Evolutionary conservation across 2,797 vertebrate genomes (phyloP).

Genomic region (Hipposideros larvatus): DNA sequence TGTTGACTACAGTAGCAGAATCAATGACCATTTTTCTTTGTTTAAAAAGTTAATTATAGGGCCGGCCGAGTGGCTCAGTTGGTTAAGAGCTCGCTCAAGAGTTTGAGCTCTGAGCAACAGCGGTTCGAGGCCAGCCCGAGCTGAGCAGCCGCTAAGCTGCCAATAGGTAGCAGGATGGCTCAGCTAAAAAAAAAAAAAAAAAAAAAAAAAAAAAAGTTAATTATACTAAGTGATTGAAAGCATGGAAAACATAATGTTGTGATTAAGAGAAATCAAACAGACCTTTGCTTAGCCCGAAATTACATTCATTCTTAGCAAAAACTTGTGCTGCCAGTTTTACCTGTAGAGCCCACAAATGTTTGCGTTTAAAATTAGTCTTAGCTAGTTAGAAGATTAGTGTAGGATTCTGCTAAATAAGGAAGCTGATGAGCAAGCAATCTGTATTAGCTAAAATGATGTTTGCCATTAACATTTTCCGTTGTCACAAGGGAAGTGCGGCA

Average conservation of each 20-base stretch:
- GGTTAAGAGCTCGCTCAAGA: too few relatives aligned
- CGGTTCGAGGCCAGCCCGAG: too few relatives aligned
- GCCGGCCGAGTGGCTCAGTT: too few relatives aligned
- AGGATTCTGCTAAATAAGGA: not conserved
- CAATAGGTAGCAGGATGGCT: too few relatives aligned
- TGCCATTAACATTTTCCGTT: not conserved
- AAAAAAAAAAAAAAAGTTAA: constrained; percentile 38
- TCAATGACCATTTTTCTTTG: not conserved
- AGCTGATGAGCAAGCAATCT: not conserved
- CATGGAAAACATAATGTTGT: not conserved
- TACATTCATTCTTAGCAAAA: constrained; percentile 7
- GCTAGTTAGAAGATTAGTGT: not conserved
- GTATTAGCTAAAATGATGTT: not conserved
- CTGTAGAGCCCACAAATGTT: not conserved
- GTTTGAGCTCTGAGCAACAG: too few relatives aligned
- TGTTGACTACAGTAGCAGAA: not conserved
- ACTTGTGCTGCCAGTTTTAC: not conserved
- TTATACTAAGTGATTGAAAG: not conserved
- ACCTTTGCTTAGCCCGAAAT: not conserved
- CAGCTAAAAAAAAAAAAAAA: too few relatives aligned
- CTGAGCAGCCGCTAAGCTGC: too few relatives aligned
- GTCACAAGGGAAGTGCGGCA: not conserved
- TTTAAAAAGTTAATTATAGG: constrained; percentile 32
- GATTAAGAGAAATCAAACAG: not conserved
- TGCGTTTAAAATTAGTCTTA: not conserved